Percentiles rank a stretch among this genome's conserved stretches.
Evolutionary conservation across 2,888 invertebrate species (phyloP).

Genomic region (Axea sp.): DNA sequence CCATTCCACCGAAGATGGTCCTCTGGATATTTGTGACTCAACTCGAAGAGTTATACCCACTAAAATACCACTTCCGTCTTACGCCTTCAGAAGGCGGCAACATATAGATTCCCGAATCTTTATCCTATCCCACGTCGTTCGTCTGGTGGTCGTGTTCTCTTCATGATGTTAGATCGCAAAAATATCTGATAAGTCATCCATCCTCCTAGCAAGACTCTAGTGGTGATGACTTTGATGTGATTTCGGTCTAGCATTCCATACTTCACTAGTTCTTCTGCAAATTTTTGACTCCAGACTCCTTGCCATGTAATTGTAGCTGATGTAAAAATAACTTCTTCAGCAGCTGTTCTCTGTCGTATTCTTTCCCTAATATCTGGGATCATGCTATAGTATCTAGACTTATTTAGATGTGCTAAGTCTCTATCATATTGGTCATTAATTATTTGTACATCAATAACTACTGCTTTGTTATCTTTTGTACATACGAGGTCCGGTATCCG

Average conservation of each 20-base stretch:
- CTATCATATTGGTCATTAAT: conserved; percentile 44
- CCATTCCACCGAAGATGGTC: too few relatives aligned
- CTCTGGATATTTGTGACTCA: too few relatives aligned
- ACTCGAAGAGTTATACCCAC: too few relatives aligned
- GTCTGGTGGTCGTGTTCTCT: too few relatives aligned
- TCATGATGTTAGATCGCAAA: too few relatives aligned
- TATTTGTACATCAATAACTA: conserved; percentile 55
- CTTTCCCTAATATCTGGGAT: neutral
- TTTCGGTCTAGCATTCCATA: too few relatives aligned
- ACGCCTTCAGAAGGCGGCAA: too few relatives aligned
- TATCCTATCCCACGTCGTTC: neutral
- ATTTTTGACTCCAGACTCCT: conserved; percentile 50
- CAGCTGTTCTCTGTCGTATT: neutral
- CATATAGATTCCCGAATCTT: too few relatives aligned
- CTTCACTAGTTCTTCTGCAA: neutral
- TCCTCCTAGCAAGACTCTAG: too few relatives aligned
- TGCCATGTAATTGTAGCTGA: conserved; percentile 57
- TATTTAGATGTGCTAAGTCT: conserved; percentile 1
- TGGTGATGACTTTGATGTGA: too few relatives aligned
- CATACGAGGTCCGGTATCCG: conserved; percentile 55
- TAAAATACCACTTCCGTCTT: neutral
- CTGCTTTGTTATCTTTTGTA: neutral
- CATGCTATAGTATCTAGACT: conserved; percentile 5
- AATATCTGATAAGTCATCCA: too few relatives aligned
- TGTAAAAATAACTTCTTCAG: conserved; percentile 24